phyloP scores from a whole-genome alignment of 2,113 vertebrate species.

The Lepisosteus oculatus region DNA sequence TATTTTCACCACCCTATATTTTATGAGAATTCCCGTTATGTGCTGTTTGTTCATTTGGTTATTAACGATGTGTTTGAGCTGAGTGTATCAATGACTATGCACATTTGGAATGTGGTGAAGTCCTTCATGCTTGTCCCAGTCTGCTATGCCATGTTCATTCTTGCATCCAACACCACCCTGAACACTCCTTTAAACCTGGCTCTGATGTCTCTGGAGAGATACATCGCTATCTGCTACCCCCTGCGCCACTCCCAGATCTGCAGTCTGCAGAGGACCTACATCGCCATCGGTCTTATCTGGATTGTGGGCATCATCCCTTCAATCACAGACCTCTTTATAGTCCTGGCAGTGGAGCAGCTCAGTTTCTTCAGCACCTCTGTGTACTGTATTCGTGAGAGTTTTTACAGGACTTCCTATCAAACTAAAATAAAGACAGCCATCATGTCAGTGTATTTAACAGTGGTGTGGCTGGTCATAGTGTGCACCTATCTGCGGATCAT shows the following conservation, averaged over 20 bases:
- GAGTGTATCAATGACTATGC: constrained; percentile 1
- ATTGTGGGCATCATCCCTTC: constrained; percentile 1
- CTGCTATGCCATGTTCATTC: constrained; percentile 8
- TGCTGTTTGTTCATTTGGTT: constrained; percentile 22
- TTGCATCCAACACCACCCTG: neutral
- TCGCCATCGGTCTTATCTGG: constrained; percentile 20
- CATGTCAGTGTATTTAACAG: neutral
- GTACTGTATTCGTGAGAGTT: neutral
- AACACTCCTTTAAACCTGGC: constrained; percentile 25
- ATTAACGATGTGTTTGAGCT: constrained; percentile 22
- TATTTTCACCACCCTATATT: constrained; percentile 15
- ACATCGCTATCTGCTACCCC: constrained; percentile 26
- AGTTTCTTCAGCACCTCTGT: constrained; percentile 7
- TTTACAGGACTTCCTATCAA: neutral
- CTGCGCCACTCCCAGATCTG: constrained; percentile 24
- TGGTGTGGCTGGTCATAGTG: neutral
- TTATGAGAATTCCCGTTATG: constrained; percentile 12
- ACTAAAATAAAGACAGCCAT: neutral
- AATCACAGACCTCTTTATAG: constrained; percentile 2
- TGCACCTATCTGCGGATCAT: constrained; percentile 1
- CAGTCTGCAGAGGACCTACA: constrained; percentile 8
- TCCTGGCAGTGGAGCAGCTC: neutral
- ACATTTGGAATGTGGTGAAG: neutral
- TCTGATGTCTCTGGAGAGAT: constrained; percentile 25
- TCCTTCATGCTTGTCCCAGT: constrained; percentile 5